Evolutionary conservation across 2,797 vertebrate species (phyloP).

Genomic region (Benthosema pterotum): DNA sequence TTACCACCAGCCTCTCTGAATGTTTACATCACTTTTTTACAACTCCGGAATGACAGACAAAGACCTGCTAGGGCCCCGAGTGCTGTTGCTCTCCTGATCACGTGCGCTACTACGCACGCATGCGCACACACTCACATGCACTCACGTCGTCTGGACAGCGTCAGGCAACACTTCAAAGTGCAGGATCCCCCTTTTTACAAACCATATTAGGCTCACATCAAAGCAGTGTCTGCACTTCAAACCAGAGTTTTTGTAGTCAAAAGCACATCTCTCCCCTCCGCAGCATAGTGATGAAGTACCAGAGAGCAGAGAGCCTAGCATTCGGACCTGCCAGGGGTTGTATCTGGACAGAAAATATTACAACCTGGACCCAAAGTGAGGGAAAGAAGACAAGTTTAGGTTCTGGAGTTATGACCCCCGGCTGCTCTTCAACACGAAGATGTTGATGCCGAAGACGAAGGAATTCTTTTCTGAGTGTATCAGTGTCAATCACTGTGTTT

Average conservation of each 20-base stretch:
- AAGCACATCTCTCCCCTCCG: slow-evolving; percentile 50
- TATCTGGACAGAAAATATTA: slow-evolving; percentile 21
- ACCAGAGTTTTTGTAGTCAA: slow-evolving; percentile 56
- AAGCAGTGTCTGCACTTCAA: slow-evolving; percentile 63
- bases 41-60: slow-evolving; percentile 66
- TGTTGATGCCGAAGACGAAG: too few species aligned
- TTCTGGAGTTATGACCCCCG: slow-evolving; percentile 33
- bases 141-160: slow-evolving; percentile 75
- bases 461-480: too few species aligned
- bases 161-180: slow-evolving; percentile 80
- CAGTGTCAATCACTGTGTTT: too few species aligned
- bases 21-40: slow-evolving; percentile 79
- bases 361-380: slow-evolving; percentile 6
- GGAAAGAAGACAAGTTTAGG: background rate
- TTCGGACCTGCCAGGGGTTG: slow-evolving; percentile 33
- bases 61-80: slow-evolving; percentile 39
- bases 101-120: background rate
- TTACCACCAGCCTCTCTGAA: slow-evolving; percentile 35
- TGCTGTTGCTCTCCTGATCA: background rate
- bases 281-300: slow-evolving; percentile 48
- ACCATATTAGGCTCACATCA: slow-evolving; percentile 79
- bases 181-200: slow-evolving; percentile 75
- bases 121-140: background rate
- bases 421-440: slow-evolving; percentile 4
- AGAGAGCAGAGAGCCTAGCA: slow-evolving; percentile 2